Evolutionary conservation across 2,888 invertebrate species (phyloP).

Genomic region (Linnaemya vulpina): DNA sequence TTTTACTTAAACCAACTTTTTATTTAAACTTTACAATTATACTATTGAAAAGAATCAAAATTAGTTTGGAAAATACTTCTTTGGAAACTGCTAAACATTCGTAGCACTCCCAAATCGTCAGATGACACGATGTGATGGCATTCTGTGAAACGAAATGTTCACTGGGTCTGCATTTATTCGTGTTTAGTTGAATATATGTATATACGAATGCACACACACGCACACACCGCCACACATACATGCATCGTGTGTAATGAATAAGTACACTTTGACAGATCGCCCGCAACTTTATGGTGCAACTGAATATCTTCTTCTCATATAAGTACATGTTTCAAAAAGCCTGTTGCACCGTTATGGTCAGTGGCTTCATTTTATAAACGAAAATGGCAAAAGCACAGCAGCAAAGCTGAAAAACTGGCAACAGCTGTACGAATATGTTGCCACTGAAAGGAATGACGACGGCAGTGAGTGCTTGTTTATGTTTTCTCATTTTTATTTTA

Average conservation of each 20-base stretch:
- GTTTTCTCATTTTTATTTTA: constrained; percentile 44
- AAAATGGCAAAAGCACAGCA: constrained; percentile 58
- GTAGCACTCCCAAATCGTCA: no score
- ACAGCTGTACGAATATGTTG: constrained; percentile 61
- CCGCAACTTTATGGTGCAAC: constrained; percentile 66
- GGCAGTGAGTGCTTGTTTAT: constrained; percentile 27
- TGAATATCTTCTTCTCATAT: constrained; percentile 51
- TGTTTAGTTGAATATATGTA: neutral
- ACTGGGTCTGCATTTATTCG: neutral
- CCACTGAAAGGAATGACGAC: constrained; percentile 15
- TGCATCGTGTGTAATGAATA: neutral
- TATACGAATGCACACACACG: neutral
- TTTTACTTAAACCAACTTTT: no score
- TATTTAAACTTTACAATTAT: no score
- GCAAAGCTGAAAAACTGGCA: constrained; percentile 36
- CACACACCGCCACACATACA: neutral
- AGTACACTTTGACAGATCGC: constrained; percentile 56
- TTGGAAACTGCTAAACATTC: no score
- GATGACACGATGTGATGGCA: neutral
- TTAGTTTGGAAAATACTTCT: no score
- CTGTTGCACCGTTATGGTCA: constrained; percentile 71
- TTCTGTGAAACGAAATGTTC: neutral
- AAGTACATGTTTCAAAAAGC: constrained; percentile 59
- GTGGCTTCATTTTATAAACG: constrained; percentile 69
- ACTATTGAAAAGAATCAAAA: no score